These are phyloP conservation scores for Oceanodroma tethys DNA, from an alignment of 2,113 vertebrate genomes.

Conservation along the genomic window DNA sequence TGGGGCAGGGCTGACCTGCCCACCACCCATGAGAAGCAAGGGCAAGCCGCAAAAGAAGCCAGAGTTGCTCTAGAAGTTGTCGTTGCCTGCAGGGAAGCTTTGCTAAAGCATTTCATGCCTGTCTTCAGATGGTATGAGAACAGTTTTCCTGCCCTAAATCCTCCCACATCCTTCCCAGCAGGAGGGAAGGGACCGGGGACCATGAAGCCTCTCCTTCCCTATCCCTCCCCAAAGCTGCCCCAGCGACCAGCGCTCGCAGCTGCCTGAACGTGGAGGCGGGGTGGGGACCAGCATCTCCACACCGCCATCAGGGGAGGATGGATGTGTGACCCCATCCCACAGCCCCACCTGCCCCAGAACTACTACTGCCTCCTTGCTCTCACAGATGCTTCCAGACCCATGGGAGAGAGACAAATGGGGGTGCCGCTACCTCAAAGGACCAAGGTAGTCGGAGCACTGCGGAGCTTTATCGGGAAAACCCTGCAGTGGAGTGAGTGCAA, in stretches of 20 bases:
- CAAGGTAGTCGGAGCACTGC: accelerated
- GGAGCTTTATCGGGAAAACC: accelerated
- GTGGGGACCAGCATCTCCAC: not conserved
- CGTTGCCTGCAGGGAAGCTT: conserved; percentile 10
- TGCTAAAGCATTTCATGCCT: conserved; percentile 37
- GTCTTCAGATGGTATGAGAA: not conserved
- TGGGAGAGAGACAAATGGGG: not conserved
- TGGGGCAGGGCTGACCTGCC: not conserved
- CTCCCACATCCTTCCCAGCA: not conserved
- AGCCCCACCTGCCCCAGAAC: not conserved
- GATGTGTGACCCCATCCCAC: not conserved
- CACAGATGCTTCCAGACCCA: not conserved
- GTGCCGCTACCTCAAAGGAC: not conserved
- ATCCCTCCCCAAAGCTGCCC: not conserved
- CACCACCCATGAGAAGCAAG: not conserved
- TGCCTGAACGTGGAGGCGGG: accelerated
- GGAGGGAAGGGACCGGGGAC: not conserved
- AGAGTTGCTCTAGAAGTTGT: not conserved
- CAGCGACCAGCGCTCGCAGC: not conserved
- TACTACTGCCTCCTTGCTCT: not conserved
- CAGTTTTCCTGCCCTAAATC: conserved; percentile 32
- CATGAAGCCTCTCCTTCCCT: not conserved
- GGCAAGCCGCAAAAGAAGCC: not conserved
- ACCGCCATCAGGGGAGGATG: not conserved
- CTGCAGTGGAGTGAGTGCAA: not conserved